A percentile compares a stretch with the other conserved stretches of the same genome.
Evolutionary conservation across 2,888 invertebrate genomes (phyloP).

Genomic region (Eilema griseolum): DNA sequence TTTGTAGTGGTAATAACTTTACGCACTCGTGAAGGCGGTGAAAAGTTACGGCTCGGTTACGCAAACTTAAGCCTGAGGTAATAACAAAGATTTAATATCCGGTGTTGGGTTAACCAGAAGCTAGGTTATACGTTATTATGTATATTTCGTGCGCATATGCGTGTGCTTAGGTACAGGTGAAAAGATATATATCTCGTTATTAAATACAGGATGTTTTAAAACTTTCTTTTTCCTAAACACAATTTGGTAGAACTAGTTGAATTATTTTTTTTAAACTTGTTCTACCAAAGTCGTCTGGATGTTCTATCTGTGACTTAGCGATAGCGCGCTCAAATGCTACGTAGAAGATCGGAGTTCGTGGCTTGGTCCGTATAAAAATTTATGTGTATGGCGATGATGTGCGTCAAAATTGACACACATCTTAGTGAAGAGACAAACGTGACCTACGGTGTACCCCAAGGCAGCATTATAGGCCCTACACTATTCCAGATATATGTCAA

Average conservation of each 20-base stretch:
- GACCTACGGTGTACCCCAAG: no score
- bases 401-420: no score
- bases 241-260: background rate
- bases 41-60: conserved; percentile 29
- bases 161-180: conserved; percentile 3
- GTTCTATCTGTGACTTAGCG: no score
- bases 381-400: no score
- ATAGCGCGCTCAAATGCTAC: no score
- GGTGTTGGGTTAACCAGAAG: conserved; percentile 30
- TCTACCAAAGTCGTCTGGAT: no score
- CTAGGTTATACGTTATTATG: conserved; percentile 10
- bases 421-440: no score
- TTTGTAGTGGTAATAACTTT: conserved; percentile 25
- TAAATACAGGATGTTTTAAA: background rate
- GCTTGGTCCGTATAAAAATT: no score
- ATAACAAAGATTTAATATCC: conserved; percentile 49
- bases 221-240: background rate
- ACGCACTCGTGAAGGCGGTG: conserved; percentile 30
- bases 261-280: no score
- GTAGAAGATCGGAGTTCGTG: no score
- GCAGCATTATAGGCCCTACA: no score
- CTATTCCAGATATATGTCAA: no score
- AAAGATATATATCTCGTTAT: conserved; percentile 6
- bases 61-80: conserved; percentile 38
- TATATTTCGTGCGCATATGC: conserved; percentile 20